Conservation (phyloP, 2,888 invertebrate genomes). For the Drosophila nigritarsus region DNA sequence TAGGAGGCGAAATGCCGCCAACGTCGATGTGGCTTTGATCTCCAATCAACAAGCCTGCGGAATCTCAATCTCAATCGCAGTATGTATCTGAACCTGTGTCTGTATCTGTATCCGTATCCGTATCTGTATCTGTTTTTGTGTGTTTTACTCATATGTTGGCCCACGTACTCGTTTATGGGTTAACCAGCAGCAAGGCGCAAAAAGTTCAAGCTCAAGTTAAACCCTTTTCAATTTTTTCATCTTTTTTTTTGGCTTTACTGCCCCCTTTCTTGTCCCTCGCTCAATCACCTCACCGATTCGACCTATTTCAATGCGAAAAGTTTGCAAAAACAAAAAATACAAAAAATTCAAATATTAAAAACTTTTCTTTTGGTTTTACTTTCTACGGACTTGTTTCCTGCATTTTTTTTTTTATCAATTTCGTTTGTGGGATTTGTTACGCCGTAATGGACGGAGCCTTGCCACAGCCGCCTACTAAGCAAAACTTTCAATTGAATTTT, state of each 20-base stretch:
- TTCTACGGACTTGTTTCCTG: constrained; percentile 55
- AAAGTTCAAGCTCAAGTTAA: constrained; percentile 77
- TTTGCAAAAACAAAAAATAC: constrained; percentile 44
- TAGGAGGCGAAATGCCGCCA: constrained; percentile 64
- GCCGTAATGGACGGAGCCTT: constrained; percentile 69
- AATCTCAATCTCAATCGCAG: constrained; percentile 29
- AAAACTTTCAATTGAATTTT: constrained; percentile 83
- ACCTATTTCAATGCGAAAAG: constrained; percentile 60
- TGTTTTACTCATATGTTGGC: constrained; percentile 37
- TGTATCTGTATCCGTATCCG: background rate
- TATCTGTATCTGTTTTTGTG: constrained; percentile 27
- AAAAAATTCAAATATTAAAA: constrained; percentile 77
- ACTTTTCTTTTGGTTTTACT: constrained; percentile 76
- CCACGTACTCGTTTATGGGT: constrained; percentile 60
- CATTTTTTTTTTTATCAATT: constrained; percentile 69
- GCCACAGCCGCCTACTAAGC: constrained; percentile 68
- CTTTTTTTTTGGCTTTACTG: constrained; percentile 29
- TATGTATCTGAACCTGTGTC: constrained; percentile 13
- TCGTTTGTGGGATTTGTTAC: constrained; percentile 82
- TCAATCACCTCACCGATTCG: constrained; percentile 17
- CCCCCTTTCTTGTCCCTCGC: background rate
- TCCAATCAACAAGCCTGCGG: constrained; percentile 50
- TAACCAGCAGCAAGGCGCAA: constrained; percentile 45
- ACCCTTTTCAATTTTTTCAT: constrained; percentile 80
- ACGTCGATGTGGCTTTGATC: constrained; percentile 65